These are phyloP conservation scores for Danio jaintianensis DNA, from an alignment of 2,797 vertebrate species.

Conservation along the genomic window DNA sequence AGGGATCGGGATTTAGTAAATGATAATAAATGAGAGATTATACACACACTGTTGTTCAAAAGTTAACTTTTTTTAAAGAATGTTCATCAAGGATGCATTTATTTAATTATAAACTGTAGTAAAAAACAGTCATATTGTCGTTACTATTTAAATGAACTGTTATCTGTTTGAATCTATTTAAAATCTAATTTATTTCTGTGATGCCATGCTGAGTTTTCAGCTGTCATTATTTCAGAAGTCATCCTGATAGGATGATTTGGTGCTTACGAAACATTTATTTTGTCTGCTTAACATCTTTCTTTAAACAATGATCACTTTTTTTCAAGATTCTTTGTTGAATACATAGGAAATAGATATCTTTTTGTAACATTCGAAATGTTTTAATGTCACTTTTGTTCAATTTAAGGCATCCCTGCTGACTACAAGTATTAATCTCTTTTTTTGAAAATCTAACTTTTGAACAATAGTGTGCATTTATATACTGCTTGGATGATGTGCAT, in stretches of 20 bases:
- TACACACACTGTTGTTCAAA: not conserved
- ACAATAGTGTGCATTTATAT: not conserved
- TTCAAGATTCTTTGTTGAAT: not conserved
- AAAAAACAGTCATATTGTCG: not conserved
- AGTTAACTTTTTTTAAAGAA: not conserved
- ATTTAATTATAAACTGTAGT: not conserved
- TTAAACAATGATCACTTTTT: not conserved
- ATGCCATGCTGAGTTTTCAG: not conserved
- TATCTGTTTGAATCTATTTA: not conserved
- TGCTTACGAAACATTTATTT: not conserved
- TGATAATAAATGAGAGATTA: not conserved
- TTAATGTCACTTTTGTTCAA: not conserved
- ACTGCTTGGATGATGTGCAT: not conserved
- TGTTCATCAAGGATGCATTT: not conserved
- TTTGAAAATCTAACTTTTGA: not conserved
- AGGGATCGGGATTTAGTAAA: not conserved
- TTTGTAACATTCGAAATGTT: not conserved
- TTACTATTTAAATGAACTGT: not conserved
- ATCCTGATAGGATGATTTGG: not conserved
- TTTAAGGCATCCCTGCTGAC: not conserved
- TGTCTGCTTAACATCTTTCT: not conserved
- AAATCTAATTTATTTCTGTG: not conserved
- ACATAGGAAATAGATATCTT: not conserved
- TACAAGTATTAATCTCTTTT: constrained; percentile 4
- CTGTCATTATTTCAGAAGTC: not conserved